phyloP scores from a whole-genome alignment of 2,797 vertebrate species.

The Acrossocheilus wenchowensis region DNA sequence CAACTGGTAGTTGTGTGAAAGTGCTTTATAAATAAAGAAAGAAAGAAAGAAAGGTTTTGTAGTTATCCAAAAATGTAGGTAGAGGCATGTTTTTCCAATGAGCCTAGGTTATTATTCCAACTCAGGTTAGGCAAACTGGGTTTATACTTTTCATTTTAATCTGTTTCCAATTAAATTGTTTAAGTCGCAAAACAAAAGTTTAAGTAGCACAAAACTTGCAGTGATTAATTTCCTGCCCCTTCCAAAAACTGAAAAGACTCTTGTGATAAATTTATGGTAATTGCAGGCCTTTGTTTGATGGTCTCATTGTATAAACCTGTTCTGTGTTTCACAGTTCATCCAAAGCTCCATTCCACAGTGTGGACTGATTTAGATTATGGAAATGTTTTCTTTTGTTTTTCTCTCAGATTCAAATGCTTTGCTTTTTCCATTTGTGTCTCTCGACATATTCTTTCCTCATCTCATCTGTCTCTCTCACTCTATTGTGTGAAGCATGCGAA shows the following conservation, averaged over 20 bases:
- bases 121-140: not conserved
- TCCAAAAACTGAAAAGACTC: not conserved
- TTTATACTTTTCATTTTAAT: not conserved
- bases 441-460: constrained; percentile 25
- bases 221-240: constrained; percentile 36
- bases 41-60: not conserved
- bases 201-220: not conserved
- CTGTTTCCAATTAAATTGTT: not conserved
- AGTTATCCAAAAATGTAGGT: not conserved
- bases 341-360: constrained; percentile 7
- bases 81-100: not conserved
- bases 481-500: constrained; percentile 62
- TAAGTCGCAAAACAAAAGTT: not conserved
- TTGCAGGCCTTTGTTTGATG: constrained; percentile 19
- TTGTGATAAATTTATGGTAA: constrained; percentile 19
- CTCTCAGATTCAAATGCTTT: constrained; percentile 14
- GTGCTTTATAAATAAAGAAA: too few species aligned
- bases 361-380: constrained; percentile 35
- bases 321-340: constrained; percentile 19
- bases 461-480: not conserved
- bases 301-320: constrained; percentile 16
- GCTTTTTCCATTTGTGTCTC: constrained; percentile 37
- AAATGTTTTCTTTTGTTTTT: constrained; percentile 47
- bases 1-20: too few species aligned
- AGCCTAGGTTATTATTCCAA: not conserved